Evolutionary conservation across 2,113 vertebrate genomes (phyloP).

Genomic region (Heterocephalus glaber): DNA sequence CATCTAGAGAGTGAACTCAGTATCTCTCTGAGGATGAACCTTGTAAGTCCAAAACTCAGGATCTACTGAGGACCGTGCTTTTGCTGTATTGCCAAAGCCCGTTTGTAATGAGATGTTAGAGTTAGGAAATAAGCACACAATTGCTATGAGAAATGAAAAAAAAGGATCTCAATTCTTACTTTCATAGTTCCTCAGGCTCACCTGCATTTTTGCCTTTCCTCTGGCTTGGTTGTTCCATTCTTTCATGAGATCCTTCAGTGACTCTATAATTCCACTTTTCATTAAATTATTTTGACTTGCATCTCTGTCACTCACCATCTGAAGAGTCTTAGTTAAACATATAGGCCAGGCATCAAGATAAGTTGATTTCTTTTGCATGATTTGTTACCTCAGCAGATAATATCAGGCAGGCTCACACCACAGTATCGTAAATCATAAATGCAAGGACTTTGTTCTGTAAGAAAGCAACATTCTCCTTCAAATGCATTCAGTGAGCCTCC

Average conservation of each 20-base stretch:
- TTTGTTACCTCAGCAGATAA: background rate
- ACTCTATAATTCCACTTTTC: background rate
- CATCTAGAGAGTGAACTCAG: background rate
- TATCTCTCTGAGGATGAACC: background rate
- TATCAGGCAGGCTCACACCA: background rate
- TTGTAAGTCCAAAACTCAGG: background rate
- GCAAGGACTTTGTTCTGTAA: slow-evolving; percentile 7
- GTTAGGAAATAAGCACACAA: background rate
- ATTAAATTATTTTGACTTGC: background rate
- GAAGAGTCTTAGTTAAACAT: background rate
- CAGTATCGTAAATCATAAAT: background rate
- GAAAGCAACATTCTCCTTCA: slow-evolving; percentile 37
- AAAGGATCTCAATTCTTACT: background rate
- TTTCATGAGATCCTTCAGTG: background rate
- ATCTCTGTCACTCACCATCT: background rate
- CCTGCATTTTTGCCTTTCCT: background rate
- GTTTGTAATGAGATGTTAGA: background rate
- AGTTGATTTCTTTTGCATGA: background rate
- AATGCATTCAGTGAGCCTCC: background rate
- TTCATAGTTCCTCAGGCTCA: background rate
- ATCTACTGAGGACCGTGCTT: background rate
- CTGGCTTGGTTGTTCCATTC: background rate
- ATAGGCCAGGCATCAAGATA: background rate
- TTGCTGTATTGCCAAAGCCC: background rate
- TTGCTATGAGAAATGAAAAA: background rate